Evolutionary conservation across 1,140 invertebrate genomes (phyloP), one percentile per base, ranked within the genome.

Genomic region (Psilanteris sp.): DNA sequence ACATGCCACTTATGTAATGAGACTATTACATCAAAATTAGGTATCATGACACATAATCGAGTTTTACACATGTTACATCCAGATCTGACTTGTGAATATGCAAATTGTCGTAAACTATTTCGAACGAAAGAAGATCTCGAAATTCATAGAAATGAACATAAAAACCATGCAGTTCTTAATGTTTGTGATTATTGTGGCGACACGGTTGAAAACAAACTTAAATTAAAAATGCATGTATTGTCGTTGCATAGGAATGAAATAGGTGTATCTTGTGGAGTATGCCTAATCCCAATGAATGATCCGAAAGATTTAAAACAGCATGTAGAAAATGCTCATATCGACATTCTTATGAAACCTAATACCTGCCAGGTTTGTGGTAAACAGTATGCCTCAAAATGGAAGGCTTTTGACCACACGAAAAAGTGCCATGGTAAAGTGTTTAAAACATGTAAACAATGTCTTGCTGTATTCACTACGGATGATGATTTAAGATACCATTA

Each of bases 101-200:
- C 55, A 1, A 87, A 84, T 16, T 92, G 91, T 70, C 87, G 86
- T 3, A 91, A 91, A 68, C 83, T 92, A 0, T 87, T 92, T 18
- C 82, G 91, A 5, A 90, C 88, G 0, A 90, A 89, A 57, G 88
- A 88, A 10, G 91, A 92, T 77, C 71, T 91, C 1, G 84, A 89
- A 14, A 81, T 85, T 3, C 91, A 92, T 78, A 81, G 84, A 13
- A 86, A 87, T 14, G 90, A 91, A 71, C 91, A 92, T 64, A 86
- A 87, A 10, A 84, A 87, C 71, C 84, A 84, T 8, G 82, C 79
- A 1, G 88, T 83, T 10, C 87, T 88, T 0, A 89, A 90, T 39
- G 87, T 91, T n/a, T 92, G 91, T 57, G 90, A 91, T 46, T 91
- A 91, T 57, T 92, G 91, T 59, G 91, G 89, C 2, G 91, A 92